phyloP scores from a whole-genome alignment of 2,113 vertebrate species.

The Baryphthengus martii region DNA sequence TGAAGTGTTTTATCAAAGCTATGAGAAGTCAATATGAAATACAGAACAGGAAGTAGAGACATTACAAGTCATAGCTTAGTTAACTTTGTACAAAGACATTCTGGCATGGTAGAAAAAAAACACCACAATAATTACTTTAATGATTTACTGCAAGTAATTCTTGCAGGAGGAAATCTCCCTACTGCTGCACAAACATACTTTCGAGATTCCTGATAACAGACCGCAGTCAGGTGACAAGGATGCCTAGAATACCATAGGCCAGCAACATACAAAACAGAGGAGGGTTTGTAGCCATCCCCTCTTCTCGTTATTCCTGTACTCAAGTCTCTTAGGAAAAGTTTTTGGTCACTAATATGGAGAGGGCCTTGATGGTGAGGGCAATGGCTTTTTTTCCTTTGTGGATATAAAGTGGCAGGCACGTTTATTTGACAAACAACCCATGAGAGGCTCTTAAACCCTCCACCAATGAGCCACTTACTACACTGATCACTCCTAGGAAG shows the following conservation, averaged over 20 bases:
- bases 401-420: background rate
- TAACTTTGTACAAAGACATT: background rate
- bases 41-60: background rate
- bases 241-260: background rate
- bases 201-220: background rate
- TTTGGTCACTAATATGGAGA: background rate
- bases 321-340: background rate
- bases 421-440: background rate
- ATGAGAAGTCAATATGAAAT: background rate
- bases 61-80: background rate
- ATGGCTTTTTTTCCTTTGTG: background rate
- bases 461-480: background rate
- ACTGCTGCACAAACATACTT: background rate
- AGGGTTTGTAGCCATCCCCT: background rate
- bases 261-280: background rate
- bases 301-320: background rate
- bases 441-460: background rate
- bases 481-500: background rate
- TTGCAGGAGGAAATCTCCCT: background rate
- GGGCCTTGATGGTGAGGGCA: background rate
- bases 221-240: background rate
- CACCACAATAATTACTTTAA: no score
- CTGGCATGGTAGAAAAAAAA: accelerated
- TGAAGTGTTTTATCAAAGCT: background rate
- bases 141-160: no score